A percentile compares a stretch with the other conserved stretches of the same genome.
These are phyloP conservation scores for Maconellicoccus hirsutus DNA, from an alignment of 1,140 invertebrate species.

Conservation along the genomic window DNA sequence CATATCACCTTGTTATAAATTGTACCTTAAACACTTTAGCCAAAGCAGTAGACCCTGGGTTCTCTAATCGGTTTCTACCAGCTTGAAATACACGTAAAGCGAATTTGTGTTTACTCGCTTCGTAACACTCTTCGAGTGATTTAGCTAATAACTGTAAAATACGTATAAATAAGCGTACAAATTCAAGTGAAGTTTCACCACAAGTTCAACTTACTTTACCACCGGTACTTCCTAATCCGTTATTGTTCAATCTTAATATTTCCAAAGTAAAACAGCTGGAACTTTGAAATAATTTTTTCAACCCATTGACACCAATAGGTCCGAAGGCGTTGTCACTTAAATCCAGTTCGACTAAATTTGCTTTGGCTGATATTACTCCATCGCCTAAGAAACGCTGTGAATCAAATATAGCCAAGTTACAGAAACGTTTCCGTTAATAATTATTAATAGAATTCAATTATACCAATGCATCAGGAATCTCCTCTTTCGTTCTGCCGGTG, in stretches of 20 bases:
- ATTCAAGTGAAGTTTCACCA: too few relatives aligned
- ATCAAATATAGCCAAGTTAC: slow-evolving; percentile 16
- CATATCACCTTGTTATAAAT: slow-evolving; percentile 2
- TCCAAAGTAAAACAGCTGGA: slow-evolving; percentile 68
- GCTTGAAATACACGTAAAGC: slow-evolving; percentile 75
- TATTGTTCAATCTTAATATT: slow-evolving; percentile 83
- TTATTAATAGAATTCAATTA: slow-evolving; percentile 28
- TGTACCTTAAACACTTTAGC: slow-evolving; percentile 66
- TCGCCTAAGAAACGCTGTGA: slow-evolving; percentile 59
- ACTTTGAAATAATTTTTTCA: slow-evolving; percentile 74
- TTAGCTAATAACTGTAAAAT: slow-evolving; percentile 53
- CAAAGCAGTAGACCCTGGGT: slow-evolving; percentile 75
- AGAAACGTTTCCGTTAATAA: neutral
- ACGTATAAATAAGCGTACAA: neutral
- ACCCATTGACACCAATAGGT: slow-evolving; percentile 81
- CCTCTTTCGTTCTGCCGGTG: slow-evolving; percentile 81
- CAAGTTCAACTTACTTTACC: slow-evolving; percentile 47
- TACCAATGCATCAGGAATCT: slow-evolving; percentile 85
- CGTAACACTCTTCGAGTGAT: slow-evolving; percentile 60
- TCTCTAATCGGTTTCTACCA: slow-evolving; percentile 88
- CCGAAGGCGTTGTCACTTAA: slow-evolving; percentile 98
- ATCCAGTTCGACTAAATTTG: slow-evolving; percentile 73
- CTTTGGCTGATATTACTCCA: slow-evolving; percentile 67
- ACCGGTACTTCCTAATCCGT: slow-evolving; percentile 84
- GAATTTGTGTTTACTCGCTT: slow-evolving; percentile 40